Conservation (phyloP, 2,113 vertebrate genomes). For the Megaceryle maxima region DNA sequence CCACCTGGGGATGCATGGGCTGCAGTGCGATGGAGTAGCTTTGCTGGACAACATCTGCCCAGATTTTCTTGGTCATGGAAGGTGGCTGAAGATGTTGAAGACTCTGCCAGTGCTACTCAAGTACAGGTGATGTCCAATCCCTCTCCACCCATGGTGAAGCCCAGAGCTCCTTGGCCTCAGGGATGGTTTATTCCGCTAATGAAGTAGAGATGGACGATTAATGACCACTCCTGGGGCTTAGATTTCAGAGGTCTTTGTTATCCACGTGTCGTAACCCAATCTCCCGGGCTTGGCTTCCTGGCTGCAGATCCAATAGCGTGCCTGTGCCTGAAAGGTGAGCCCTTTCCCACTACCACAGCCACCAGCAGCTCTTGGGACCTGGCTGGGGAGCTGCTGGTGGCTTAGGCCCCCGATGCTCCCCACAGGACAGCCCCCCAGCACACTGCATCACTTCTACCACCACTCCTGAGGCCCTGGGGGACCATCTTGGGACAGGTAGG, state of each 20-base stretch:
- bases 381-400: background rate
- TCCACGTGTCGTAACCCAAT: constrained; percentile 25
- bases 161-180: background rate
- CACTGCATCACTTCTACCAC: background rate
- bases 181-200: background rate
- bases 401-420: background rate
- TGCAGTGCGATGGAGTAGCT: rapidly evolving
- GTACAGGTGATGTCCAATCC: background rate
- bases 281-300: constrained; percentile 15
- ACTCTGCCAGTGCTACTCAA: rapidly evolving
- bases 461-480: background rate
- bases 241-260: constrained; percentile 46
- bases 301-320: constrained; percentile 2
- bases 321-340: constrained; percentile 54
- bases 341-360: background rate
- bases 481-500: constrained; percentile 34
- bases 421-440: background rate
- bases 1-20: background rate
- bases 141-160: rapidly evolving
- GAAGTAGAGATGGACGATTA: background rate
- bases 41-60: rapidly evolving
- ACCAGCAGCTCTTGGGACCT: background rate
- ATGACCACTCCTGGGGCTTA: background rate
- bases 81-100: background rate
- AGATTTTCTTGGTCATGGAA: background rate